These are phyloP conservation scores for Takifugu ocellatus DNA, from an alignment of 2,797 vertebrate species.

Conservation along the genomic window DNA sequence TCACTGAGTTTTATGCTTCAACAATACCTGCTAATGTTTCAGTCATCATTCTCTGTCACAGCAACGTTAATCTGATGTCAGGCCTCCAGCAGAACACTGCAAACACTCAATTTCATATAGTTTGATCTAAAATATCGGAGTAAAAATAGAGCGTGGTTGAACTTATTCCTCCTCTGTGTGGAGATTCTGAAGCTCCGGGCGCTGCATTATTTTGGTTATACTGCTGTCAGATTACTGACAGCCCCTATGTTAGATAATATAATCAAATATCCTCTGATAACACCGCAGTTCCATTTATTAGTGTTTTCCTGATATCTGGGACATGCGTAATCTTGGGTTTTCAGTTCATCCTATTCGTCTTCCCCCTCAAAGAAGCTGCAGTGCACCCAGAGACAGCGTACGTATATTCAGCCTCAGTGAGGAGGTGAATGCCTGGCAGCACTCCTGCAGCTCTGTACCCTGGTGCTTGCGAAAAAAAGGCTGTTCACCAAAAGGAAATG, in stretches of 20 bases:
- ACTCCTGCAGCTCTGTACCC: too few species aligned
- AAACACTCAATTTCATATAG: not conserved
- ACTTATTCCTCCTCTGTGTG: constrained; percentile 18
- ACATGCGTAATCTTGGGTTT: constrained; percentile 62
- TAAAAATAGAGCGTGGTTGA: constrained; percentile 25
- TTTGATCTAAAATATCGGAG: constrained; percentile 20
- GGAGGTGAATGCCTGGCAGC: too few species aligned
- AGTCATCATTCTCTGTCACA: too few species aligned
- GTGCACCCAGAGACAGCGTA: too few species aligned
- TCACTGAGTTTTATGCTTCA: not conserved
- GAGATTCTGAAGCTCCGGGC: constrained; percentile 21
- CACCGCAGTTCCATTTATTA: constrained; percentile 59
- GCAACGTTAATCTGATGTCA: too few species aligned
- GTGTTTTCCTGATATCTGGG: constrained; percentile 62
- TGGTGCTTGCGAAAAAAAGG: too few species aligned
- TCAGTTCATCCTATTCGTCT: constrained; percentile 13
- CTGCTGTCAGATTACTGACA: constrained; percentile 40
- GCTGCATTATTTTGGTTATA: not conserved
- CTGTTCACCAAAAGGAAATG: too few species aligned
- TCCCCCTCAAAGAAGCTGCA: too few species aligned
- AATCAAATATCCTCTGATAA: constrained; percentile 54
- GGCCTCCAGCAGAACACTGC: not conserved
- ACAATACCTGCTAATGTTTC: too few species aligned
- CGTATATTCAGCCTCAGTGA: too few species aligned
- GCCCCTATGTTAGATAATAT: constrained; percentile 51